Evolutionary conservation across 1,140 invertebrate species (phyloP).

Genomic region (Triops longicaudatus): DNA sequence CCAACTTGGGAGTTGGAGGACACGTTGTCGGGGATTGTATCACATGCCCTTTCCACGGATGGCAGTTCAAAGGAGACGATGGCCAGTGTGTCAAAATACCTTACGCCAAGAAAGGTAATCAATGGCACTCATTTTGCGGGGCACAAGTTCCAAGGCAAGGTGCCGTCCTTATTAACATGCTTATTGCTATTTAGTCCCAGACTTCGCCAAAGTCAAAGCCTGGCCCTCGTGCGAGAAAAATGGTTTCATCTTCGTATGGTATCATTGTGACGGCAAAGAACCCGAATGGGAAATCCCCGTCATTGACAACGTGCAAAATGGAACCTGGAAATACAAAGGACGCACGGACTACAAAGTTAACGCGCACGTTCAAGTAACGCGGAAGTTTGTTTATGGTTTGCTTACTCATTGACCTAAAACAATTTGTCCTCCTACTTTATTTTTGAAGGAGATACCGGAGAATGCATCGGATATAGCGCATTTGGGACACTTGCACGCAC

Average conservation of each 20-base stretch:
- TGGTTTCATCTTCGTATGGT: conserved; percentile 70
- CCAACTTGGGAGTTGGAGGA: conserved; percentile 70
- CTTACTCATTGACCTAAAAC: not conserved
- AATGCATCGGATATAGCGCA: conserved; percentile 82
- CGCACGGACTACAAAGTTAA: conserved; percentile 27
- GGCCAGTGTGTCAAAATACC: conserved; percentile 64
- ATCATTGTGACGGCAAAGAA: conserved; percentile 59
- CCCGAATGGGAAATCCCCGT: conserved; percentile 23
- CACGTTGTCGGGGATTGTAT: conserved; percentile 63
- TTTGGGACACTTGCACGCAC: conserved; percentile 61
- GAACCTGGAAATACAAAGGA: conserved; percentile 24
- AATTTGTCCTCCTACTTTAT: not conserved
- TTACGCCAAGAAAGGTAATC: conserved; percentile 49
- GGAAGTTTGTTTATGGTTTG: not conserved
- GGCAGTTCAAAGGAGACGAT: conserved; percentile 63
- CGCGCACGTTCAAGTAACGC: conserved; percentile 21
- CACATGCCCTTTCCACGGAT: conserved; percentile 81
- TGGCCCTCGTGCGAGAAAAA: conserved; percentile 62
- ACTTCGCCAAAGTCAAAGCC: conserved; percentile 50
- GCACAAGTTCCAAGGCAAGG: not conserved
- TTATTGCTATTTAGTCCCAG: conserved; percentile 45
- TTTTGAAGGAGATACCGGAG: conserved; percentile 73
- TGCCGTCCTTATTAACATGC: not conserved
- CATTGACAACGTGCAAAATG: not conserved
- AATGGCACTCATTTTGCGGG: conserved; percentile 17